Evolutionary conservation across 2,888 invertebrate species (phyloP).

Genomic region (Polyommatus iphigenia): DNA sequence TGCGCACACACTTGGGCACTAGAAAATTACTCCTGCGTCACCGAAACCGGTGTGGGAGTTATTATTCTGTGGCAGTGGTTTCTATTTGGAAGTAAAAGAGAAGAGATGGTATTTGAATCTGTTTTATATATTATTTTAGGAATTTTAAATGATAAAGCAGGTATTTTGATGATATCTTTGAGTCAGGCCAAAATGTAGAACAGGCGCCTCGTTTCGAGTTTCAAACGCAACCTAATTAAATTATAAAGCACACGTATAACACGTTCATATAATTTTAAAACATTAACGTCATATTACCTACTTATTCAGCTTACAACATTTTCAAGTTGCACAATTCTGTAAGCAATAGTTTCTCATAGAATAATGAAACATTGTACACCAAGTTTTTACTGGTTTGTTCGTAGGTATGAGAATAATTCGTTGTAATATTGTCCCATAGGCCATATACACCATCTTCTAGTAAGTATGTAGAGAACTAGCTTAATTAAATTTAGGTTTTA

Average conservation of each 20-base stretch:
- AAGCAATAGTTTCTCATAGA: constrained; percentile 43
- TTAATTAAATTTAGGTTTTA: no score
- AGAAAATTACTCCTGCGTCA: no score
- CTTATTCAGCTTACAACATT: constrained; percentile 37
- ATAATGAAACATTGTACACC: constrained; percentile 44
- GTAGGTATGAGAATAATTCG: constrained; percentile 4
- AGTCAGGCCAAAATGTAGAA: neutral
- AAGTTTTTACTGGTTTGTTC: constrained; percentile 23
- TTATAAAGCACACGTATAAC: constrained; percentile 1
- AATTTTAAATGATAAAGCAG: no score
- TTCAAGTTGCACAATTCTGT: constrained; percentile 42
- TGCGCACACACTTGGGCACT: no score
- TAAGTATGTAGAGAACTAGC: no score
- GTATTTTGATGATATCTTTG: neutral
- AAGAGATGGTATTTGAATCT: no score
- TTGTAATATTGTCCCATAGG: neutral
- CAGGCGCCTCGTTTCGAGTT: neutral
- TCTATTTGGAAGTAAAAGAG: no score
- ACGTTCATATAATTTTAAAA: neutral
- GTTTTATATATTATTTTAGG: no score
- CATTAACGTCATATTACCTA: constrained; percentile 16
- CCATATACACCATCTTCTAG: neutral
- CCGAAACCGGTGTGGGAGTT: no score
- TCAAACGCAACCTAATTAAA: constrained; percentile 6
- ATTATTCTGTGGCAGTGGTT: no score